Evolutionary conservation across 2,888 invertebrate species (phyloP), one percentile per base, ranked within the genome.

Genomic region (Ferrisia virgata): DNA sequence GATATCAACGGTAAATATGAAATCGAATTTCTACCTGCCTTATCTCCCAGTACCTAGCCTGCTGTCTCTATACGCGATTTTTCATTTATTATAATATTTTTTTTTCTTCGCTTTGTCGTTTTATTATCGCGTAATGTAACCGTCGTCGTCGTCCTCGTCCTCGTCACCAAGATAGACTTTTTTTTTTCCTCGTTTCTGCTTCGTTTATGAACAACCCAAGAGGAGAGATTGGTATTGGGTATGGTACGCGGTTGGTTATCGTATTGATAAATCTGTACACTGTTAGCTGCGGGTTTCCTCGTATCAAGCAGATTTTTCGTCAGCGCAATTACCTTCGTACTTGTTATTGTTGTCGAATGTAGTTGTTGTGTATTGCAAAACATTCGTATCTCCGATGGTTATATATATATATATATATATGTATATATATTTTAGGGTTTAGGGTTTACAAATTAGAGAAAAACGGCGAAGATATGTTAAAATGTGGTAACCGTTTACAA

Each of bases 21-120:
- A 76, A 76, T 76, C 72, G 72, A 76, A 76, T 76, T 76, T 76
- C 36, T 76, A 76, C 72, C 72, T 76, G 72, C 72, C 72, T 76
- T 76, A 76, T 76, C 72, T 76, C n/a, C n/a, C n/a, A n/a, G n/a
- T n/a, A n/a, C n/a, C n/a, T n/a, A n/a, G n/a, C n/a, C n/a, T n/a
- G n/a, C n/a, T n/a, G n/a, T n/a, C n/a, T n/a, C n/a, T n/a, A n/a
- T n/a, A n/a, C 33, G 36, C 72, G 72, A 76, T 76, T 36, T 76
- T 76, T 76, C 72, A 36, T 76, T 33, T 69, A 69, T 69, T 69
- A 69, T 69, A 36, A 76, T 36, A 2, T 76, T 76, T 76, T 76
- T 76, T 76, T 76, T 76, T 36, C 72, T 76, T 36, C 72, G 15
- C 36, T 76, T 76, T 76, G 31, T 76, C 72, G 72, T 22, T 36